Percentiles rank a stretch among this genome's conserved stretches.
phyloP scores from a whole-genome alignment of 2,888 invertebrate species.

The Parnassius smintheus region DNA sequence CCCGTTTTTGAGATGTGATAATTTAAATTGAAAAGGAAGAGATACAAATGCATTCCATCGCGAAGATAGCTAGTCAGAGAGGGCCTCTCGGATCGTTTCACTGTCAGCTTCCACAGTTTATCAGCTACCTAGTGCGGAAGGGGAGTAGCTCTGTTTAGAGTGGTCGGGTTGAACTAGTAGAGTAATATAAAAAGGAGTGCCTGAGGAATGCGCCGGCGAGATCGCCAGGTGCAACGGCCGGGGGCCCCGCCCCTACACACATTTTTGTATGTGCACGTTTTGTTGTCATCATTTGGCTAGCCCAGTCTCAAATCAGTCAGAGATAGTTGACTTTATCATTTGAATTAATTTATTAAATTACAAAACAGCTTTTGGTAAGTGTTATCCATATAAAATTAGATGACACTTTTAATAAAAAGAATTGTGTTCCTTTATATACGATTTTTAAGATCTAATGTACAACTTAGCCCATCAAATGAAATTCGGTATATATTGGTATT shows the following conservation, averaged over 20 bases:
- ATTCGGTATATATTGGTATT: too few species aligned
- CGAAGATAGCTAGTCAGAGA: constrained; percentile 39
- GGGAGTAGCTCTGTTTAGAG: constrained; percentile 50
- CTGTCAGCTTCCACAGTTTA: constrained; percentile 47
- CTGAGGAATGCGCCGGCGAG: constrained; percentile 74
- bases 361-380: too few species aligned
- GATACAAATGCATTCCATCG: constrained; percentile 40
- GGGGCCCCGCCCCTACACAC: constrained; percentile 65
- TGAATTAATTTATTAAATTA: too few species aligned
- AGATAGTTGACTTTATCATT: neutral
- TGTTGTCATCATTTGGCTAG: constrained; percentile 40
- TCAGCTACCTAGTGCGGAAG: constrained; percentile 38
- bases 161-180: constrained; percentile 63
- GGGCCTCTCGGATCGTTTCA: constrained; percentile 43
- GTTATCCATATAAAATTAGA: too few species aligned
- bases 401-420: too few species aligned
- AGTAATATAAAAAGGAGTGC: constrained; percentile 77
- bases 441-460: too few species aligned
- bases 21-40: constrained; percentile 49
- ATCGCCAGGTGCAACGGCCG: constrained; percentile 78
- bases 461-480: too few species aligned
- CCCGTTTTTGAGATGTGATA: constrained; percentile 50
- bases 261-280: constrained; percentile 69
- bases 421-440: too few species aligned
- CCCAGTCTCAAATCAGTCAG: constrained; percentile 4